Percentiles rank a stretch among this genome's conserved stretches.
phyloP scores from a whole-genome alignment of 2,113 vertebrate species.

The Gymnorhina tibicen region DNA sequence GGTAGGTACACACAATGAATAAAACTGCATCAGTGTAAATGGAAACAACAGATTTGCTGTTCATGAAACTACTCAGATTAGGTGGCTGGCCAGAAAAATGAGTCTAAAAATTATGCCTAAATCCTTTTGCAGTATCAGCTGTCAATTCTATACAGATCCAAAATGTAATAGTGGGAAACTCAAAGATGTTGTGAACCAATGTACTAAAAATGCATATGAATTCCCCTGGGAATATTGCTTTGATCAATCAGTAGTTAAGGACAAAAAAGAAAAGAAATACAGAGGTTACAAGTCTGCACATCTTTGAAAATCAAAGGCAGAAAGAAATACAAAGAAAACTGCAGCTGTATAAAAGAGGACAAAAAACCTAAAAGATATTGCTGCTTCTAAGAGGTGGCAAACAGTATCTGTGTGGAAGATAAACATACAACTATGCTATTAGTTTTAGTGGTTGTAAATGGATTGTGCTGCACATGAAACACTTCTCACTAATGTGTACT shows the following conservation, averaged over 20 bases:
- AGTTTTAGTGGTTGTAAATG: neutral
- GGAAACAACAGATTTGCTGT: neutral
- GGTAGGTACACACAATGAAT: neutral
- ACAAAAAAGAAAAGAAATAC: neutral
- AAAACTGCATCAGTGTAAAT: neutral
- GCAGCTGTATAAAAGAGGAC: neutral
- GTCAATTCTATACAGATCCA: neutral
- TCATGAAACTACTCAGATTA: neutral
- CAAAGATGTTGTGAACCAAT: neutral
- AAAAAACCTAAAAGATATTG: neutral
- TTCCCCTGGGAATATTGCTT: neutral
- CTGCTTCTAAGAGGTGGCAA: neutral
- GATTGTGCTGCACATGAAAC: neutral
- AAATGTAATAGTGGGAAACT: neutral
- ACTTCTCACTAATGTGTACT: neutral
- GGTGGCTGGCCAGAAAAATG: accelerated
- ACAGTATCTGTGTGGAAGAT: neutral
- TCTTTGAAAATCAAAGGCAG: neutral
- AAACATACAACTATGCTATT: neutral
- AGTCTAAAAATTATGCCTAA: neutral
- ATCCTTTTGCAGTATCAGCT: neutral
- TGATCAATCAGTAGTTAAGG: neutral
- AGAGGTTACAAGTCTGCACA: neutral
- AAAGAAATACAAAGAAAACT: neutral
- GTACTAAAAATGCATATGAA: neutral